Conservation (phyloP, 2,113 vertebrate species). For the Apeltes quadracus region DNA sequence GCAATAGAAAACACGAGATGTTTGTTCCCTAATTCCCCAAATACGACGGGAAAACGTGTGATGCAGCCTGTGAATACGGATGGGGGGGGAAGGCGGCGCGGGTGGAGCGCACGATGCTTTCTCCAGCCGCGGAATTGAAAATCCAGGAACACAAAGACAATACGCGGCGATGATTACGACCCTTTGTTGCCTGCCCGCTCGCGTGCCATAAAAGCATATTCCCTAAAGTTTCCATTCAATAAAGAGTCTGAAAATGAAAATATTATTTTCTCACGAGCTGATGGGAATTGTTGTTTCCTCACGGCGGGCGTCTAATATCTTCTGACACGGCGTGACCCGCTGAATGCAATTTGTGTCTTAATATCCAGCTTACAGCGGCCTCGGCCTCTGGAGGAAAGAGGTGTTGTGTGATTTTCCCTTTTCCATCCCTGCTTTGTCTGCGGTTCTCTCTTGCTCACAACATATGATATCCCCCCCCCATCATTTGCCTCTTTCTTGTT, state of each 20-base stretch:
- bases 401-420: slow-evolving; percentile 74
- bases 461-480: slow-evolving; percentile 17
- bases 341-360: slow-evolving; percentile 99
- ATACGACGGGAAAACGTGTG: slow-evolving; percentile 10
- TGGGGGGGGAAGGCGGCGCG: background rate
- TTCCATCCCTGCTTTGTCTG: slow-evolving; percentile 37
- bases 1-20: slow-evolving; percentile 11
- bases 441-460: slow-evolving; percentile 13
- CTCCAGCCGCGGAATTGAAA: slow-evolving; percentile 89
- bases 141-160: slow-evolving; percentile 89
- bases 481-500: slow-evolving; percentile 18
- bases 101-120: slow-evolving; percentile 61
- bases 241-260: slow-evolving; percentile 97
- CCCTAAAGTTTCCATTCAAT: slow-evolving; percentile 99
- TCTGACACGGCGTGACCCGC: slow-evolving; percentile 95
- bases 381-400: slow-evolving; percentile 84
- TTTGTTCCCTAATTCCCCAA: slow-evolving; percentile 36
- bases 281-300: slow-evolving; percentile 99
- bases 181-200: slow-evolving; percentile 86
- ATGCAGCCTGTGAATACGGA: slow-evolving; percentile 24
- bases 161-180: slow-evolving; percentile 86
- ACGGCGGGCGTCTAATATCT: slow-evolving; percentile 97
- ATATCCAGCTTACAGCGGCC: slow-evolving; percentile 94
- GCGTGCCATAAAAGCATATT: slow-evolving; percentile 89
- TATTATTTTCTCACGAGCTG: slow-evolving; percentile 97